Evolutionary conservation across 64 coral and sea anemone species (phyloP).

Genomic region (Montipora cactus): DNA sequence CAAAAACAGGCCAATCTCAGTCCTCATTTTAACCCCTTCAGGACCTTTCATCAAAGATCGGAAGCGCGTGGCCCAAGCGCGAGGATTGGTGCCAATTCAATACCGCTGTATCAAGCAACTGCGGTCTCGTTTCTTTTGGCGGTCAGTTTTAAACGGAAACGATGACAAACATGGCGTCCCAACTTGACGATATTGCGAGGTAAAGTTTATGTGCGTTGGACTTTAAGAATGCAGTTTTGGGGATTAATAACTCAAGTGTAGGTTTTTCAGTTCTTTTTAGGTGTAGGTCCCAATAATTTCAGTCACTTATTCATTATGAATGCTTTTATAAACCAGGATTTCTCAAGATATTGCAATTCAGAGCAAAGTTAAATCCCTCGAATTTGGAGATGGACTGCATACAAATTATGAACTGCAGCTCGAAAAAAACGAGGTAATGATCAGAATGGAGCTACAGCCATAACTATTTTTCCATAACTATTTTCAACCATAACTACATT

Average conservation of each 20-base stretch:
- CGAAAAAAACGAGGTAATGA: conserved; percentile 32
- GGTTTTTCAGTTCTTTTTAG: too few relatives aligned
- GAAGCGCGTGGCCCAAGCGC: too few relatives aligned
- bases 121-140: conserved; percentile 28
- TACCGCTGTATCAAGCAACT: not conserved
- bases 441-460: too few relatives aligned
- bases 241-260: too few relatives aligned
- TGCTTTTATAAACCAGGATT: not conserved
- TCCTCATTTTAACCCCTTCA: too few relatives aligned
- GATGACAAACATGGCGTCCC: conserved; percentile 13
- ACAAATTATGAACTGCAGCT: conserved; percentile 14
- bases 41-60: too few relatives aligned
- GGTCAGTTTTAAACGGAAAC: conserved; percentile 9
- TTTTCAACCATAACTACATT: too few relatives aligned
- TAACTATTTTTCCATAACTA: too few relatives aligned
- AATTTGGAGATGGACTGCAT: not conserved
- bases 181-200: conserved; percentile 21
- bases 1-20: too few relatives aligned
- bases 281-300: not conserved
- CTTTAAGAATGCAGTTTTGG: too few relatives aligned
- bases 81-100: not conserved
- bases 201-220: not conserved
- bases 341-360: conserved; percentile 37
- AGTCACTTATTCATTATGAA: not conserved
- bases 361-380: conserved; percentile 21